Percentiles rank a stretch among this genome's conserved stretches.
Conservation (phyloP, 2,113 vertebrate species). For the Bolborhynchus lineola region DNA sequence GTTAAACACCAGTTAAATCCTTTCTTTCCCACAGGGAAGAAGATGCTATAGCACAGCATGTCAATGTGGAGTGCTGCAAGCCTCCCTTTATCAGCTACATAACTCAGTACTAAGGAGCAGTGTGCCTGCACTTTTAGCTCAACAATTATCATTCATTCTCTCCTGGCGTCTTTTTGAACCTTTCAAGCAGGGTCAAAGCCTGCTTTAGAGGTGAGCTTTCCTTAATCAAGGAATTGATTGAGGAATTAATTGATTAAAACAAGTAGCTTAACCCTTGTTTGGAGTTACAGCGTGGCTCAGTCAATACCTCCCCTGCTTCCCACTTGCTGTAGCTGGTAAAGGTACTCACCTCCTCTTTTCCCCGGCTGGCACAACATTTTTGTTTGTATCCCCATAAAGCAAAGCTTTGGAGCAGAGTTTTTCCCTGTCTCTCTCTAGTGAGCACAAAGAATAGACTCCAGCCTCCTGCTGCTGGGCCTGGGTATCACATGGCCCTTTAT, state of each 20-base stretch:
- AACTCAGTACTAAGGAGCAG: neutral
- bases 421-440: neutral
- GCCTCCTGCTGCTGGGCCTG: neutral
- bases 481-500: neutral
- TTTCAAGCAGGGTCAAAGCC: neutral
- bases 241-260: neutral
- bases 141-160: neutral
- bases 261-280: neutral
- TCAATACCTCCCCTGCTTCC: neutral
- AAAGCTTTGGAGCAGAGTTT: neutral
- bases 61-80: neutral
- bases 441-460: neutral
- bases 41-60: neutral
- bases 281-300: neutral
- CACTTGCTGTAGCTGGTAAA: fast-evolving
- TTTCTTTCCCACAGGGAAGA: neutral
- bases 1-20: neutral
- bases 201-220: neutral
- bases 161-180: neutral
- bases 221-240: neutral
- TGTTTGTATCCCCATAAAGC: neutral
- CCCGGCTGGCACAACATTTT: neutral
- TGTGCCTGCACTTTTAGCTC: neutral
- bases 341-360: neutral
- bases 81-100: fast-evolving